Base-by-base conservation (phyloP, 53 echinoderm and acorn worm species). In the Astropecten irregularis region DNA sequence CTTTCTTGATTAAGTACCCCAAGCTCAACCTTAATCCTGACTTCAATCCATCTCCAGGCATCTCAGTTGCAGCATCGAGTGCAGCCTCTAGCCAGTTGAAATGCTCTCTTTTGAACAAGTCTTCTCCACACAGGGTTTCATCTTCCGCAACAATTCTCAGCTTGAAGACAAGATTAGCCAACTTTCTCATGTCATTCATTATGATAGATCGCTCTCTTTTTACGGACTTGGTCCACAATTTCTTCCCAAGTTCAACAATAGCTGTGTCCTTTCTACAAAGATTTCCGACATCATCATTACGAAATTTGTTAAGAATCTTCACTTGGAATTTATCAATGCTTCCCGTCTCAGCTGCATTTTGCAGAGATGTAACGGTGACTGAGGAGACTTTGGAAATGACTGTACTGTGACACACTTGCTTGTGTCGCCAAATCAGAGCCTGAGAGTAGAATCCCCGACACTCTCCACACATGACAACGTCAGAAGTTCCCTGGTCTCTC, bases 241-340 rank as follows among this genome's bases (percentile, higher is more conserved):
- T 81, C 48, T 81, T 81, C 1, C 81, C 59, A 28, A 62, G 7
- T 6, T 81, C 20, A 1, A 28, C 28, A 2, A 81, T 81, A 26
- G 44, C 4, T 4, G 19, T 46, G 20, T 81, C 81, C 0, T 18
- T 61, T 30, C 65, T 39, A n/a, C 79, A 79, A 3, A 79, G 26
- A 38, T 61, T 59, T 1, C 79, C 40, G 11, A 79, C 62, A 20
- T 7, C 23, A 61, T 79, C 79, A 21, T 34, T 26, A 1, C 60
- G 59, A 37, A 79, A 79, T 31, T 35, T 29, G 14, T 29, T 34
- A 3, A 32, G 31, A 54, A 58, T 20, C 14, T 40, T 10, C 21
- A 23, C 19, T 33, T 52, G 47, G 14, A 35, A 73, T 11, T 25
- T 27, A 15, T 35, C 8, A 3, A 16, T 40, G 7, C 21, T 27